phyloP scores from a whole-genome alignment of 1,140 invertebrate genomes.

The Portunus trituberculatus region DNA sequence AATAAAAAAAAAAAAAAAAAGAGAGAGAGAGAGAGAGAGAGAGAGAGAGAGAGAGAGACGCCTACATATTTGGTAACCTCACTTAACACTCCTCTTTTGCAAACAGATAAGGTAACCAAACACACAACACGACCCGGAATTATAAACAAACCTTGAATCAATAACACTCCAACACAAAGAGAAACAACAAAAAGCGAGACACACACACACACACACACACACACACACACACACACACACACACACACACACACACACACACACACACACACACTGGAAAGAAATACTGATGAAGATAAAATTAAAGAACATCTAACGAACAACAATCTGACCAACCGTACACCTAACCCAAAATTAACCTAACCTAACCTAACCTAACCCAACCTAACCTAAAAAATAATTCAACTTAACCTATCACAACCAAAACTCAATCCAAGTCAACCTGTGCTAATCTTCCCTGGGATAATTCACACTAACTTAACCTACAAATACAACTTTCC shows the following conservation, averaged over 20 bases:
- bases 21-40: conserved; percentile 49
- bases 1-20: too few species aligned
- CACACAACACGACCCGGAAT: neutral
- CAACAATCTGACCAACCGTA: too few species aligned
- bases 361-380: too few species aligned
- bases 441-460: too few species aligned
- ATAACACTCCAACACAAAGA: neutral
- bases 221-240: neutral
- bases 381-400: too few species aligned
- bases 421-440: too few species aligned
- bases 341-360: too few species aligned
- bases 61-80: neutral
- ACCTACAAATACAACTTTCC: neutral
- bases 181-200: neutral
- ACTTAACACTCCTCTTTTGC: neutral
- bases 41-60: conserved; percentile 49
- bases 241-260: neutral
- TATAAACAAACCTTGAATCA: neutral
- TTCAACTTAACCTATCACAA: too few species aligned
- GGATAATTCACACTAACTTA: too few species aligned
- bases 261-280: neutral
- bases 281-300: too few species aligned
- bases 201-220: neutral
- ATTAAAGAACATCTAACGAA: too few species aligned
- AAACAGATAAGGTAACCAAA: neutral